These are phyloP conservation scores for Oreocharis arfaki DNA, from an alignment of 2,113 vertebrate genomes.

Conservation along the genomic window DNA sequence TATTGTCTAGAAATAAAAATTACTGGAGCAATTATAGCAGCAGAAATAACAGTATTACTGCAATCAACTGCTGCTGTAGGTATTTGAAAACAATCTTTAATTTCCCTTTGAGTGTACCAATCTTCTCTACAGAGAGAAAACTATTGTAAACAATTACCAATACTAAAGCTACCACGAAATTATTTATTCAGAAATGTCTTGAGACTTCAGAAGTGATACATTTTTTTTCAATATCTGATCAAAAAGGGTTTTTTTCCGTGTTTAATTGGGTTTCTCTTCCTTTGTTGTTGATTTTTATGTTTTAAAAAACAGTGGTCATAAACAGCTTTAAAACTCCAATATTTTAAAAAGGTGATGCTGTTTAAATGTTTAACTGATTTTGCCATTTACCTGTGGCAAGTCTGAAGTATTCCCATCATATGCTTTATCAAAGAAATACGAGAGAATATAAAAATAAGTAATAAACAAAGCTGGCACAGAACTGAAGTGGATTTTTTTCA, in stretches of 20 bases:
- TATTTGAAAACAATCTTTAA: constrained; percentile 51
- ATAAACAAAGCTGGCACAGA: neutral
- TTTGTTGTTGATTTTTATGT: neutral
- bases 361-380: neutral
- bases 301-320: neutral
- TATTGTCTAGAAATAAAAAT: constrained; percentile 5
- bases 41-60: constrained; percentile 26
- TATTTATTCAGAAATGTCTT: constrained; percentile 28
- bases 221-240: neutral
- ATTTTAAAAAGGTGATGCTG: neutral
- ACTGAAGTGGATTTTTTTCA: neutral
- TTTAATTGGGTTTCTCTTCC: neutral
- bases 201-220: neutral
- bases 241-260: neutral
- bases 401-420: neutral
- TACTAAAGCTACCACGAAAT: constrained; percentile 29
- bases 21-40: constrained; percentile 24
- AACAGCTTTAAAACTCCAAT: neutral
- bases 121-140: constrained; percentile 2
- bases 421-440: neutral
- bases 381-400: neutral
- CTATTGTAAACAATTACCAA: constrained; percentile 40
- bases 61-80: constrained; percentile 14
- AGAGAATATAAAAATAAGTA: neutral
- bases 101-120: constrained; percentile 25